These are phyloP conservation scores for Falcunculus frontatus DNA, from an alignment of 2,113 vertebrate species.

Conservation along the genomic window DNA sequence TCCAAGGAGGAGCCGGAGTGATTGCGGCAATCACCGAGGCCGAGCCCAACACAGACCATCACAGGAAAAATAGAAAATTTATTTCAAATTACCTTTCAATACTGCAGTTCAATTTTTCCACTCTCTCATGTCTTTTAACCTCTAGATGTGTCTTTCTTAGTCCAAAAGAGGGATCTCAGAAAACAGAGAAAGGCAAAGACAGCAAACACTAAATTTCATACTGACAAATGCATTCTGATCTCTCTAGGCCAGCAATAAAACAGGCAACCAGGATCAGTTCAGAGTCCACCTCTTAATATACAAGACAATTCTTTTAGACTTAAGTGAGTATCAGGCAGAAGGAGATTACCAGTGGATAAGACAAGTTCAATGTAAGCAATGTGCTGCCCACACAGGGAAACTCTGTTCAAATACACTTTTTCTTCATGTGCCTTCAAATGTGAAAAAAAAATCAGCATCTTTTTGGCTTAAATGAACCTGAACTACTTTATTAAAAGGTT, in stretches of 20 bases:
- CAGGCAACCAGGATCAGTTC: not conserved
- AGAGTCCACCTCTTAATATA: not conserved
- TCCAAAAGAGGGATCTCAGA: not conserved
- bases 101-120: slow-evolving; percentile 37
- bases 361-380: not conserved
- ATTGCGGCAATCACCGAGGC: too few species aligned
- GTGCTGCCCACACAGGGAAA: not conserved
- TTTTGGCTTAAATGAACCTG: not conserved
- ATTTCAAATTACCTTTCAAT: slow-evolving; percentile 37
- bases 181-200: not conserved
- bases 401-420: not conserved
- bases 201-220: not conserved
- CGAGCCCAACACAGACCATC: too few species aligned
- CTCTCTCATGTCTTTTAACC: not conserved
- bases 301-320: not conserved
- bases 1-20: too few species aligned
- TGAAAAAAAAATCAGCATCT: not conserved
- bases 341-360: not conserved
- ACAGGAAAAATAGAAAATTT: slow-evolving; percentile 39
- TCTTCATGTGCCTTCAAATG: not conserved
- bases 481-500: not conserved
- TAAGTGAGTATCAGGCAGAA: not conserved
- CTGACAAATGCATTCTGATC: not conserved
- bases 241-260: not conserved
- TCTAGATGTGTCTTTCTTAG: not conserved